A percentile compares a stretch with the other conserved stretches of the same genome.
Evolutionary conservation across 2,888 invertebrate genomes (phyloP).

Genomic region (Pachycephus smyrnensis): DNA sequence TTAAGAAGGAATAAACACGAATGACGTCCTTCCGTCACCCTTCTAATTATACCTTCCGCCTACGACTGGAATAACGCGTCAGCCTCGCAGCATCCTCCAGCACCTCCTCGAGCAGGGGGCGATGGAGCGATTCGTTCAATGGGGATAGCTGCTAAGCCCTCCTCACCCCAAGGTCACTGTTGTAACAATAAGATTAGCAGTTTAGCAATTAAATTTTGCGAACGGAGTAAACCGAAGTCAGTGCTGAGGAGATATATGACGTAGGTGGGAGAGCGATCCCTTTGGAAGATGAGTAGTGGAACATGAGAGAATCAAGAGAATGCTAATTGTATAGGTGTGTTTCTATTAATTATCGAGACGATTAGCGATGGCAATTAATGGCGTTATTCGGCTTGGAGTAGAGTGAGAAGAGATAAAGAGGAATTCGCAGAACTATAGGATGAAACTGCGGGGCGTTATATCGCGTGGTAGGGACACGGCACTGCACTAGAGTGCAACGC

Average conservation of each 20-base stretch:
- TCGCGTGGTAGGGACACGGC: neutral
- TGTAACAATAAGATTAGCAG: neutral
- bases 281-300: neutral
- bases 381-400: neutral
- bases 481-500: constrained; percentile 30
- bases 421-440: neutral
- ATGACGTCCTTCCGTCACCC: neutral
- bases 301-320: neutral
- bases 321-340: constrained; percentile 61
- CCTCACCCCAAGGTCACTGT: neutral
- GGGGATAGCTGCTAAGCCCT: neutral
- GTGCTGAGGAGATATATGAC: neutral
- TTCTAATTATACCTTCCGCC: neutral
- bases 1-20: neutral
- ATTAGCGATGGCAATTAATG: constrained; percentile 59
- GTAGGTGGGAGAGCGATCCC: too few species aligned
- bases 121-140: neutral
- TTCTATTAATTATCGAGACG: constrained; percentile 66
- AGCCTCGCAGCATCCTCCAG: neutral
- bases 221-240: neutral
- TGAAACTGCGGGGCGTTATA: neutral
- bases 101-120: neutral
- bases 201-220: neutral
- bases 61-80: neutral
- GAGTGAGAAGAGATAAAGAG: neutral